Base-by-base conservation (phyloP, 2,113 vertebrate genomes). In the Osmerus mordax region DNA sequence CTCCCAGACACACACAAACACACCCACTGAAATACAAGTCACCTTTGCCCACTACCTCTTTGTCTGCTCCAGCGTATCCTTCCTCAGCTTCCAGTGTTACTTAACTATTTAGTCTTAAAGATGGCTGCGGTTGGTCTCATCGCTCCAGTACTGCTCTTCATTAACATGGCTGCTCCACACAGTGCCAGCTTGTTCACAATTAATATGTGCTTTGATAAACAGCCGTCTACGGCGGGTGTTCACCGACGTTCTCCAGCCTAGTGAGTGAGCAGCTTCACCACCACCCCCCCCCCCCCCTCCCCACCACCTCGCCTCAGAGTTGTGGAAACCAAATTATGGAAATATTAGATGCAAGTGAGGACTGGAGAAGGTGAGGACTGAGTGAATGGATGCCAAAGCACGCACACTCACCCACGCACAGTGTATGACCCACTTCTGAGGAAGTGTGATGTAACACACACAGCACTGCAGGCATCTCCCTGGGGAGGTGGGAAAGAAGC, bases 381-480 rank as follows among this genome's bases (percentile, higher is more conserved):
- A 25, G 23, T n/a, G 60, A 28, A 6, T 2, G 60, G 25, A 25
- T 23, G 23, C 21, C n/a, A 61, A 23, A 14, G 13, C 13, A 16
- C 23, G 60, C 16, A 63, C 61, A 11, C 13, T 7, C 61, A 15
- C 60, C n/a, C 58, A 64, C 65, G 23, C 65, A 53, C 5, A 23
- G 54, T 32, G 47, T 16, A 29, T 61, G 53, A 67, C 41, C 41
- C 18, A 63, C 71, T 66, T 76, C 25, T 68, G 68, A 54, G 13
- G 25, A 28, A 29, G 14, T 29, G 25, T 28, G 60, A 62, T 29
- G 19, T 14, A 16, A 25, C 25, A 62, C 60, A 62, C 21, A 62
- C 16, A 14, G 13, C 14, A n/a, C 54, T n/a, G 3, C 54, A 56
- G 54, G 13, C 54, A n/a, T 58, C 55, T 47, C 41, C 41, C 41